These are phyloP conservation scores for Pelochelys cantorii DNA, from an alignment of 2,797 vertebrate species.

Conservation along the genomic window DNA sequence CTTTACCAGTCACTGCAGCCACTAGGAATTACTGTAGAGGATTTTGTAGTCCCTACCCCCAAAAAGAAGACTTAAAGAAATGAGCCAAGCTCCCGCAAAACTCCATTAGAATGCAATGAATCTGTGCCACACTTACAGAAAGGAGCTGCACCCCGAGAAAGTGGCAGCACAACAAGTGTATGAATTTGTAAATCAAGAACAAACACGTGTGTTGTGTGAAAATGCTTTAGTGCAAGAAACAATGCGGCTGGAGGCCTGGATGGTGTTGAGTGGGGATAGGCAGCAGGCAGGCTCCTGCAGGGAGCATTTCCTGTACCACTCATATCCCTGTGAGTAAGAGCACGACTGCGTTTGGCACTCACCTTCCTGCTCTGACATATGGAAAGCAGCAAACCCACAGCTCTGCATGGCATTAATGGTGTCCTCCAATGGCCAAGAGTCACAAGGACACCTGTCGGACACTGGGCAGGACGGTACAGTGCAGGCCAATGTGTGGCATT, in stretches of 20 bases:
- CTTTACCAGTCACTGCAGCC: slow-evolving; percentile 67
- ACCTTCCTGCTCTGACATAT: not conserved
- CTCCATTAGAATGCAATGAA: slow-evolving; percentile 29
- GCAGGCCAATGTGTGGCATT: not conserved
- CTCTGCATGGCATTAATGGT: not conserved
- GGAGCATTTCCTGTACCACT: not conserved
- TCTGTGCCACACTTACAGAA: not conserved
- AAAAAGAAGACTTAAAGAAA: slow-evolving; percentile 42
- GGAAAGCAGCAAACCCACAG: not conserved
- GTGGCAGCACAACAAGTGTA: not conserved
- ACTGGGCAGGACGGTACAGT: not conserved
- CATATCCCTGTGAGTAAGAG: fast-evolving
- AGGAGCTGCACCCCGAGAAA: slow-evolving; percentile 2
- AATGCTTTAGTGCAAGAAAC: not conserved
- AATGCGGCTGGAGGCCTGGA: not conserved
- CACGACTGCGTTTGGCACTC: not conserved
- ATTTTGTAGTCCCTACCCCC: slow-evolving; percentile 48
- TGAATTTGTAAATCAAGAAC: not conserved
- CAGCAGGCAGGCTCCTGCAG: fast-evolving
- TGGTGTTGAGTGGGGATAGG: fast-evolving
- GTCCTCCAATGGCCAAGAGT: not conserved
- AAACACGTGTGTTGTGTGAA: not conserved
- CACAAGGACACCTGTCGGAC: fast-evolving
- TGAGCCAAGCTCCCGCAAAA: slow-evolving; percentile 35
- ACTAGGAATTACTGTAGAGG: slow-evolving; percentile 63